Conservation (phyloP, 2,113 vertebrate species). For the Gobiocypris rarus region DNA sequence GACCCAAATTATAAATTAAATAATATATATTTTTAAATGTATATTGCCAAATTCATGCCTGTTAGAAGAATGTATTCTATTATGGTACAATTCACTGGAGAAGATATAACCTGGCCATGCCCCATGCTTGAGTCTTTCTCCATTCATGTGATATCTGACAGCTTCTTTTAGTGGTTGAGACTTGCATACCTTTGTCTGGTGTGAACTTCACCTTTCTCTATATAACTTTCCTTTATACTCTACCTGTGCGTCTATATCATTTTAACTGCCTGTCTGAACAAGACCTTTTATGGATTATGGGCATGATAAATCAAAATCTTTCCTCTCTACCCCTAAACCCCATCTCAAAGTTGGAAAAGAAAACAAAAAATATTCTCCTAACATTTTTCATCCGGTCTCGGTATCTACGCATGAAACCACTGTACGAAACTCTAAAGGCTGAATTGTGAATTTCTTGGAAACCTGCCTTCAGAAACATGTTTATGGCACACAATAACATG, state of each 20-base stretch:
- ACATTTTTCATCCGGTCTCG: background rate
- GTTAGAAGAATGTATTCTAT: background rate
- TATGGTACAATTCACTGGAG: background rate
- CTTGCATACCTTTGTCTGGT: slow-evolving; percentile 2
- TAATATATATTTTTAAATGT: background rate
- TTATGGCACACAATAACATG: background rate
- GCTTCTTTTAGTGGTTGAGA: slow-evolving; percentile 15
- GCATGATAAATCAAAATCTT: slow-evolving; percentile 51
- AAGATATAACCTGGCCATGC: background rate
- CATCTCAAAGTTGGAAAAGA: slow-evolving; percentile 19
- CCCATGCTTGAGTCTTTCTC: background rate
- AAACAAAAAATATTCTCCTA: slow-evolving; percentile 19
- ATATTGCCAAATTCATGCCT: background rate
- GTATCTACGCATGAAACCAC: background rate
- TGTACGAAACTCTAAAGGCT: background rate
- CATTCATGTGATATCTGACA: slow-evolving; percentile 15
- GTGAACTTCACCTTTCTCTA: slow-evolving; percentile 36
- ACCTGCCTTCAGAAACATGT: slow-evolving; percentile 8
- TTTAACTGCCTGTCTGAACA: slow-evolving; percentile 57
- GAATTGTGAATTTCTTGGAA: background rate
- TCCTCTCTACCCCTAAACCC: background rate
- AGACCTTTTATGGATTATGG: slow-evolving; percentile 45
- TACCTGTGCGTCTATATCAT: slow-evolving; percentile 55
- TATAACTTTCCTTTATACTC: slow-evolving; percentile 28
- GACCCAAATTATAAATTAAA: background rate